Conservation (phyloP, 2,888 invertebrate species). For the Eretmocerus hayati region DNA sequence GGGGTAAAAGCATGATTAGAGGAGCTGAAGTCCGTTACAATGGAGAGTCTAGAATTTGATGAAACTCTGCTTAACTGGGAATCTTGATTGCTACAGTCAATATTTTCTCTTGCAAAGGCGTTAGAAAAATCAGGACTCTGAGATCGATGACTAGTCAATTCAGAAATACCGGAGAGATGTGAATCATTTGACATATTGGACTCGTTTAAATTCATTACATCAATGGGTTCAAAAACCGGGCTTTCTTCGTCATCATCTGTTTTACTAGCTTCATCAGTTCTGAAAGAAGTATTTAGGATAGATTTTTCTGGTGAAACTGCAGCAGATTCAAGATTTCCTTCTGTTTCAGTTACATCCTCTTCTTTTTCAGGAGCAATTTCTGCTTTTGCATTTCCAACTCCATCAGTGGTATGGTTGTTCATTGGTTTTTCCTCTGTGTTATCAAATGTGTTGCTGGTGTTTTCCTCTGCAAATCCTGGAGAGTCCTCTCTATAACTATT, state of each 20-base stretch:
- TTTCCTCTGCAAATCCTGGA: conserved; percentile 37
- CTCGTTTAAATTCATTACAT: conserved; percentile 45
- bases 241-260: conserved; percentile 56
- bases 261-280: conserved; percentile 43
- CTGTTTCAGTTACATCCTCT: conserved; percentile 16
- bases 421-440: conserved; percentile 18
- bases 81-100: conserved; percentile 51
- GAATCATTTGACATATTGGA: conserved; percentile 55
- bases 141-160: conserved; percentile 51
- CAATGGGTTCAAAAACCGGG: conserved; percentile 60
- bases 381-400: conserved; percentile 3
- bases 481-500: conserved; percentile 49
- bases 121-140: conserved; percentile 39
- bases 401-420: conserved; percentile 2
- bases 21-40: conserved; percentile 50
- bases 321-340: conserved; percentile 15
- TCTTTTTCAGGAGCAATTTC: conserved; percentile 10
- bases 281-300: conserved; percentile 36
- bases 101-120: conserved; percentile 43
- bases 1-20: conserved; percentile 44
- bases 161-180: conserved; percentile 55
- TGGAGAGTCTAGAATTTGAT: conserved; percentile 54
- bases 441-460: conserved; percentile 23
- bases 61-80: conserved; percentile 59
- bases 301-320: conserved; percentile 14